phyloP scores from a whole-genome alignment of 1,140 invertebrate genomes.

The Rhopalosiphum padi region DNA sequence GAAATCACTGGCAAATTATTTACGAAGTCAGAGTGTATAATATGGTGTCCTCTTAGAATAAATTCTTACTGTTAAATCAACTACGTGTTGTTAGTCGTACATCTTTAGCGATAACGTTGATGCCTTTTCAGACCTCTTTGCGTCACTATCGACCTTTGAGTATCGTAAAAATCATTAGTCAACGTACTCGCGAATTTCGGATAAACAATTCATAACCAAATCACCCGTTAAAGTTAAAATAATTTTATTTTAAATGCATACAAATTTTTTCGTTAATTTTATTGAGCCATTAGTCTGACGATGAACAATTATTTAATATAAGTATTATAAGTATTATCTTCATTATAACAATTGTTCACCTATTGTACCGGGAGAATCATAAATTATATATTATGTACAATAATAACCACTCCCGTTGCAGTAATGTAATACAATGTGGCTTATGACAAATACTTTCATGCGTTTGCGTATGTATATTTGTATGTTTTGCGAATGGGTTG shows the following conservation, averaged over 20 bases:
- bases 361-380: not conserved
- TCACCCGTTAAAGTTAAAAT: not conserved
- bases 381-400: not conserved
- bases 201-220: not conserved
- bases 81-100: not conserved
- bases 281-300: not conserved
- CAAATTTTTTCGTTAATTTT: not conserved
- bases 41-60: too few species aligned
- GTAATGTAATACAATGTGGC: not conserved
- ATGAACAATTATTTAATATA: not conserved
- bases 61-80: not conserved
- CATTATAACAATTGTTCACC: not conserved
- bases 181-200: not conserved
- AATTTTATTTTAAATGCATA: not conserved
- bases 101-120: not conserved
- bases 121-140: too few species aligned
- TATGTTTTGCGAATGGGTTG: not conserved
- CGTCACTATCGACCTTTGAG: too few species aligned
- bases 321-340: not conserved
- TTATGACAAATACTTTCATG: not conserved
- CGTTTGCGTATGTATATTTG: not conserved
- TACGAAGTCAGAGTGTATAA: too few species aligned
- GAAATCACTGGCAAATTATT: too few species aligned
- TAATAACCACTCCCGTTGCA: not conserved
- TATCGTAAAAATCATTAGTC: too few species aligned